Evolutionary conservation across 2,888 invertebrate species (phyloP), one percentile per base, ranked within the genome.

Genomic region (Sinodicranocentrus sp.): DNA sequence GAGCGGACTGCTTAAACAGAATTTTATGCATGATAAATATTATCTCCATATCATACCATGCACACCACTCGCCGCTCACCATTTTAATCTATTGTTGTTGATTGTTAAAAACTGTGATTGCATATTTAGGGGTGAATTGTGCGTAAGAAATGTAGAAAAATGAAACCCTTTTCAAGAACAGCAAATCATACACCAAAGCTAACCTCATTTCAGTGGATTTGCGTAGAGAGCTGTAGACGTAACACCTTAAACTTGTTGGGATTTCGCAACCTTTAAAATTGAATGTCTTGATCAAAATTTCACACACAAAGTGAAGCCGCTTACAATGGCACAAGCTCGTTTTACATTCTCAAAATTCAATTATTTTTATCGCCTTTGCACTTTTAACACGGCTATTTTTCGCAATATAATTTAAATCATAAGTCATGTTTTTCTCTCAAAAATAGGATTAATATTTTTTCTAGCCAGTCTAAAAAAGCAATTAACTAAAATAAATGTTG

Each of bases 251-350:
- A 67, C 67, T 67, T 67, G 67, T 39, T 67, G 59, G 17, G 19
- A 17, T 59, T 59, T 59, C 63, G 63, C 63, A 63, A 63, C 63
- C 59, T 19, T 59, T 33, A 33, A 26, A 8, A 19, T 43, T 71
- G 71, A 73, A 73, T 73, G 73, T 73, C 73, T 73, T 25, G 71
- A 71, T 54, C 71, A 54, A 44, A 71, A 28, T 71, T 71, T 71
- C 71, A 71, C 71, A 71, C 23, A 23, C 6, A 10, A 59, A 10
- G 33, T n/a, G n/a, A n/a, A n/a, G n/a, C n/a, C n/a, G n/a, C n/a
- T n/a, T n/a, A n/a, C n/a, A 39, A 39, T 39, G 39, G 8, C 13
- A 39, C 8, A 6, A 39, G 13, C 13, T 13, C 6, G 39, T 39
- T 39, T 39, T 39, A 8, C 13, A 8, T 39, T 39, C 39, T 39